Conservation (phyloP, 2,113 vertebrate species). For the Anarhynchus alexandrinus region DNA sequence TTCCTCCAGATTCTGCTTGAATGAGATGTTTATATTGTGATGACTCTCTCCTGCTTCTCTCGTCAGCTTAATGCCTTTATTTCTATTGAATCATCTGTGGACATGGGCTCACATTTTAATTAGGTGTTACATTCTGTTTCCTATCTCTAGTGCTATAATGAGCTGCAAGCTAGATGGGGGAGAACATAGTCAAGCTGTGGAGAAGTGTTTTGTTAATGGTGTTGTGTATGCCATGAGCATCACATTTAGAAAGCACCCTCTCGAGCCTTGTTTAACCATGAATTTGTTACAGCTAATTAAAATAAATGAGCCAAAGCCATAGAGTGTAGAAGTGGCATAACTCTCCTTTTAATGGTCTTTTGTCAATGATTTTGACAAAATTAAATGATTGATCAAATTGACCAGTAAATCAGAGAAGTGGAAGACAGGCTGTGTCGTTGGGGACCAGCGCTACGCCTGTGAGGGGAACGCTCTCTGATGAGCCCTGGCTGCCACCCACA, state of each 20-base stretch:
- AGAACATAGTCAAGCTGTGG: slow-evolving; percentile 45
- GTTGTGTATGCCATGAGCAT: slow-evolving; percentile 8
- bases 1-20: background rate
- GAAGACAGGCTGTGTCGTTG: rapidly evolving
- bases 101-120: slow-evolving; percentile 55
- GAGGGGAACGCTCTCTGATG: rapidly evolving
- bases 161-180: slow-evolving; percentile 29
- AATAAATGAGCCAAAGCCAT: slow-evolving; percentile 43
- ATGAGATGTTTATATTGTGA: slow-evolving; percentile 3
- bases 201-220: slow-evolving; percentile 44
- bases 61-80: slow-evolving; percentile 13
- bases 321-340: background rate
- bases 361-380: slow-evolving; percentile 33
- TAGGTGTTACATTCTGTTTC: slow-evolving; percentile 43
- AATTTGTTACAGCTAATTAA: slow-evolving; percentile 60
- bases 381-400: slow-evolving; percentile 39
- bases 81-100: slow-evolving; percentile 24
- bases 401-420: background rate
- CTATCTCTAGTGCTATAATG: slow-evolving; percentile 20
- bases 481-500: background rate
- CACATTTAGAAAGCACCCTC: slow-evolving; percentile 40
- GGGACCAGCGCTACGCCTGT: rapidly evolving
- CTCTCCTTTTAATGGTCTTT: slow-evolving; percentile 25
- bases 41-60: background rate
- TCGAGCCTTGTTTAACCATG: slow-evolving; percentile 44